Evolutionary conservation across 1,140 invertebrate genomes (phyloP), one percentile per base, ranked within the genome.

Genomic region (Bombus difficillimus): DNA sequence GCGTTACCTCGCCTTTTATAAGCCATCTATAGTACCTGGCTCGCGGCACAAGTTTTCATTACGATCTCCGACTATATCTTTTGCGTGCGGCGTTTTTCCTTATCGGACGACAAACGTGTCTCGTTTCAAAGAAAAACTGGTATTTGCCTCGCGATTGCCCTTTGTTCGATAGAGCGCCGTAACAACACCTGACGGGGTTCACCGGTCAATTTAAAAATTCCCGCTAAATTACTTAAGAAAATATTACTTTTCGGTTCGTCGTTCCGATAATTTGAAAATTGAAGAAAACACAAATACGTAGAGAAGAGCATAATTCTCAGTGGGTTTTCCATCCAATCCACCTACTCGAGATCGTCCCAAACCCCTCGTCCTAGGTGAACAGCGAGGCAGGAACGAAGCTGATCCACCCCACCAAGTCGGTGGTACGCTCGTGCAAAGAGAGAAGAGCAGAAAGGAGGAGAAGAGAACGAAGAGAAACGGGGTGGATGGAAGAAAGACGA

Each of bases 321-420:
- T 85, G 89, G 90, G 89, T 92, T 92, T 92, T 92, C 91, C 90
- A 93, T 93, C 92, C 91, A 92, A 92, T 92, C 91, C 90, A 93
- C 86, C 90, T 88, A 86, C 83, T 89, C 86, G 83, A 88, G 59
- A 83, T 89, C 80, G 80, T 90, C 82, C 84, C 81, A 84, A 76
- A 87, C 76, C 66, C 74, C 79, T 76, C 86, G 83, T 86, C 78
- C 68, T 71, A 73, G 64, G 22, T 68, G 37, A 39, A 28, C 71
- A 86, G 75, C 86, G 34, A 90, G 89, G 87, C 89, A 86, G 62
- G 89, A 89, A 85, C 78, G 86, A 91, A 89, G 87, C 88, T 92
- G 92, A 93, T 92, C 90, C 89, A 92, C 90, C 89, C 92, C 89
- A 76, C 43, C 77, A 43, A 75, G 79, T 86, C 39, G 34, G 43